Conservation (phyloP, 2,113 vertebrate genomes). For the Dicerorhinus sumatrensis region DNA sequence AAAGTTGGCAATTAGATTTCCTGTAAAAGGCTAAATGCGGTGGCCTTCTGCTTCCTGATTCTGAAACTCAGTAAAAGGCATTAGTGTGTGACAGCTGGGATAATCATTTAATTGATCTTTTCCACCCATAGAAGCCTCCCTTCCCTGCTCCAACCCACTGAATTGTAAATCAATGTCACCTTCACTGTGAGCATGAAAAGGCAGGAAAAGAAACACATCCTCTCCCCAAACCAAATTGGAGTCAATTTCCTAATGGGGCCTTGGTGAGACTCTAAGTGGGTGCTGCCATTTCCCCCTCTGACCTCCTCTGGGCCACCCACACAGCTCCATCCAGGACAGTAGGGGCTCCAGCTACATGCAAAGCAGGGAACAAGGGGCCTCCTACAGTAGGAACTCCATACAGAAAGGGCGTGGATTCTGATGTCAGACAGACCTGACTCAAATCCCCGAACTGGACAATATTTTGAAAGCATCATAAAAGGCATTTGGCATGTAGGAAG, state of each 20-base stretch:
- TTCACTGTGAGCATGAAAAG: slow-evolving; percentile 74
- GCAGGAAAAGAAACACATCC: slow-evolving; percentile 25
- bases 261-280: slow-evolving; percentile 61
- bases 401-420: background rate
- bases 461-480: background rate
- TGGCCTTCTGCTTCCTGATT: slow-evolving; percentile 73
- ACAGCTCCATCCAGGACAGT: background rate
- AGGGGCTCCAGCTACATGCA: background rate
- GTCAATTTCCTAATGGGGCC: slow-evolving; percentile 69
- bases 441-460: background rate
- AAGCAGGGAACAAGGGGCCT: background rate
- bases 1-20: slow-evolving; percentile 59
- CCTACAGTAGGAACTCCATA: background rate
- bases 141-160: slow-evolving; percentile 52
- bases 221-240: slow-evolving; percentile 56
- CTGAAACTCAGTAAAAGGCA: slow-evolving; percentile 76
- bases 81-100: slow-evolving; percentile 78
- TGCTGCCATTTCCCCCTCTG: slow-evolving; percentile 21
- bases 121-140: slow-evolving; percentile 73
- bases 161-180: slow-evolving; percentile 79
- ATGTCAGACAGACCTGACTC: background rate
- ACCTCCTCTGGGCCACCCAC: slow-evolving; percentile 66
- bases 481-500: background rate
- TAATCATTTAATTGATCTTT: slow-evolving; percentile 80
- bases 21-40: slow-evolving; percentile 71